Base-by-base conservation (phyloP, 2,888 invertebrate genomes). In the Agrotis clavis region DNA sequence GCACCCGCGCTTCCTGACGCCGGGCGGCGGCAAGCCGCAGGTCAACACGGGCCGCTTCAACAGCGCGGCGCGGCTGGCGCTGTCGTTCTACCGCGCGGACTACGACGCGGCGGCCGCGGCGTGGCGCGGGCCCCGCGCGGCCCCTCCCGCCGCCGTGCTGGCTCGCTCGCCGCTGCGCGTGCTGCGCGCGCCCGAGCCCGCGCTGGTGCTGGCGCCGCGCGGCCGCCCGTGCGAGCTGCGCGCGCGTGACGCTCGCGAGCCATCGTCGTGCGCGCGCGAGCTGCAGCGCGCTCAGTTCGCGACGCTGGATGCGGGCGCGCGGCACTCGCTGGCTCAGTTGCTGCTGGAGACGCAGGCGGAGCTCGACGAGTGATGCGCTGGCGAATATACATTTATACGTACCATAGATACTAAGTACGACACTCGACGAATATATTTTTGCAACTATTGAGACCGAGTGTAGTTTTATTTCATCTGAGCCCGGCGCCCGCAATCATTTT, bases 71-170 rank as follows among this genome's bases (percentile, higher is more conserved):
- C 98, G 97, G 83, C 97, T 97, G 81, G 98, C 98, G 86, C 96
- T 98, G 65, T 97, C 98, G 47, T 98, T 99, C 92, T 99, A 99
- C 93, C 97, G 98, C 76, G 97, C 97, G 70, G 99, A 99, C 96
- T 98, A 98, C 92, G 97, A 87, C 18, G 73, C 82, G 9, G 93
- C 91, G 97, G 88, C 61, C 62, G 77, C n/a, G 85, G 88, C 89
- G 4, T 60, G 77, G 50, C 80, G 84, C 45, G 79, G 77, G 48
- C 65, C 7, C 48, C 21, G 1, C 1, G 0, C 5, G 80, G 82
- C 74, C 67, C 53, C 82, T 18, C 72, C 94, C 98, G 13, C 95
- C 97, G 54, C 96, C 97, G 73, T 67, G 67, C 78, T 56, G 73
- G 71, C 81, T 54, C 75, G 85, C 61, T 54, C 81, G 97, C 30